Evolutionary conservation across 2,113 vertebrate genomes (phyloP).

Genomic region (Nyctibius bracteatus): DNA sequence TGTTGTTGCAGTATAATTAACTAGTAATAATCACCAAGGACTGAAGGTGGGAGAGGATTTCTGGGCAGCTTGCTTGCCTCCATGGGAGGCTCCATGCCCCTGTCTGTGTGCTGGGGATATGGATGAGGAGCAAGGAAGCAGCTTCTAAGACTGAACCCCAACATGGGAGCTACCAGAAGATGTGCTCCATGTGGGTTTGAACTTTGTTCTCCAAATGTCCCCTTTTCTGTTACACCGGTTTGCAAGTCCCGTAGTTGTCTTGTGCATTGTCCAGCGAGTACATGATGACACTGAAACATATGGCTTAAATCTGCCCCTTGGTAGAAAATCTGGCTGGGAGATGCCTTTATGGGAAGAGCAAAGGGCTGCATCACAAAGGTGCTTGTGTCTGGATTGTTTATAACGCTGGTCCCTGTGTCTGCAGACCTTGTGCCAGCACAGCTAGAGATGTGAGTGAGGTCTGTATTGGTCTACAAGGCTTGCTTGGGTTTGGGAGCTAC

Average conservation of each 20-base stretch:
- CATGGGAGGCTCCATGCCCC: not conserved
- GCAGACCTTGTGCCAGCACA: not conserved
- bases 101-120: fast-evolving
- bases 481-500: not conserved
- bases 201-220: not conserved
- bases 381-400: fast-evolving
- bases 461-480: fast-evolving
- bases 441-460: fast-evolving
- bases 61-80: not conserved
- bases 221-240: fast-evolving
- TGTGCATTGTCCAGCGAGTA: fast-evolving
- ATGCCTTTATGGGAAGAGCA: not conserved
- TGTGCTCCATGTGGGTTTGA: not conserved
- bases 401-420: fast-evolving
- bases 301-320: not conserved
- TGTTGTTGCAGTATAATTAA: not conserved
- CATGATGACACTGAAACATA: fast-evolving
- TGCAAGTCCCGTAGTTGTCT: not conserved
- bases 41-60: not conserved
- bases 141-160: not conserved
- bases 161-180: fast-evolving
- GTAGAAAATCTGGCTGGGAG: not conserved
- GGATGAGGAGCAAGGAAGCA: not conserved
- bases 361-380: not conserved
- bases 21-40: not conserved